These are phyloP conservation scores for Anas platyrhynchos DNA, from an alignment of 2,113 vertebrate species.

Conservation along the genomic window DNA sequence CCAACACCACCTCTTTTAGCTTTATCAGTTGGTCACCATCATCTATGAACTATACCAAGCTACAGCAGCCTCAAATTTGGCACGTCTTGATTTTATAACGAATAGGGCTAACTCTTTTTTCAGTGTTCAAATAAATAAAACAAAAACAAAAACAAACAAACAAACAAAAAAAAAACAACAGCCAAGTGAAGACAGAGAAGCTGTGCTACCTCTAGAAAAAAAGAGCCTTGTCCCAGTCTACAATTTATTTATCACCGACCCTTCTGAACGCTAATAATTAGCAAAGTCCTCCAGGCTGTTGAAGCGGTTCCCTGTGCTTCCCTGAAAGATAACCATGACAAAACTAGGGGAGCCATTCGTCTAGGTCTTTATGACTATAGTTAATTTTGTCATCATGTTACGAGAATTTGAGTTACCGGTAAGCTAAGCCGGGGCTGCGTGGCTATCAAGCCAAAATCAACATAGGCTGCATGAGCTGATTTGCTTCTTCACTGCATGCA, in stretches of 20 bases:
- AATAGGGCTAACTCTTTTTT: neutral
- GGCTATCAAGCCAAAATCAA: conserved; percentile 15
- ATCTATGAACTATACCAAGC: neutral
- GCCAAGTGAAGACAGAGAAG: neutral
- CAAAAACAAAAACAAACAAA: too few species aligned
- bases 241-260: neutral
- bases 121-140: neutral
- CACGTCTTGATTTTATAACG: neutral
- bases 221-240: neutral
- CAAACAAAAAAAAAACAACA: too few species aligned
- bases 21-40: neutral
- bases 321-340: neutral
- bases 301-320: neutral
- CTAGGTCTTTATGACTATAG: neutral
- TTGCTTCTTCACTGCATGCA: conserved; percentile 38
- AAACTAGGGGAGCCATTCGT: neutral
- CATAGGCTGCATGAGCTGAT: neutral
- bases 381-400: neutral
- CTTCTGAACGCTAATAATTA: neutral
- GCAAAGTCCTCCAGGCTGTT: neutral
- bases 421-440: neutral
- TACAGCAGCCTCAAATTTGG: neutral
- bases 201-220: neutral
- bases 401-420: neutral
- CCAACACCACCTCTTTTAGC: neutral